phyloP scores from a whole-genome alignment of 2,797 vertebrate genomes.

The Corythornis leucogaster region DNA sequence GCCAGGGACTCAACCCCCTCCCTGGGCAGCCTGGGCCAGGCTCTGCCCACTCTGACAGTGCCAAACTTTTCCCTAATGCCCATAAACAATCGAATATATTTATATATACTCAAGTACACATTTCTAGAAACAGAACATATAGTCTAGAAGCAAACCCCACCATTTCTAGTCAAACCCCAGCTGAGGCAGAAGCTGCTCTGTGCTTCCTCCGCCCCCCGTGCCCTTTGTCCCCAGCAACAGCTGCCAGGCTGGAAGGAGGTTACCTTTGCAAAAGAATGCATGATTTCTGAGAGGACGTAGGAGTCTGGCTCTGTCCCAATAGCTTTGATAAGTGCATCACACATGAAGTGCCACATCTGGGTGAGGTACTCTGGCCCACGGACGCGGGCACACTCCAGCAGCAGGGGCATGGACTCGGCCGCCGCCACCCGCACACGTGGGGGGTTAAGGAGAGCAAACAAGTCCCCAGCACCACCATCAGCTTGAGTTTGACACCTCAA shows the following conservation, averaged over 20 bases:
- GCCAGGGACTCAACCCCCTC: too few relatives aligned
- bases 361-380: conserved; percentile 96
- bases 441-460: conserved; percentile 78
- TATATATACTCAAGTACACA: too few relatives aligned
- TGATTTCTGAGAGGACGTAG: conserved; percentile 97
- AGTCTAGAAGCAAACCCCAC: too few relatives aligned
- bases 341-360: conserved; percentile 99
- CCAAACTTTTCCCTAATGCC: too few relatives aligned
- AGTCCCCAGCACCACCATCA: neutral
- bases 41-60: too few relatives aligned
- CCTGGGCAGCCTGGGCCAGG: too few relatives aligned
- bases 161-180: neutral
- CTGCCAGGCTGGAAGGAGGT: neutral
- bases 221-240: neutral
- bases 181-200: neutral
- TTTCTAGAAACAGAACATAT: too few relatives aligned
- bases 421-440: conserved; percentile 95
- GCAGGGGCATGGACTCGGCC: conserved; percentile 95
- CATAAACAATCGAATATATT: too few relatives aligned
- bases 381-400: conserved; percentile 94
- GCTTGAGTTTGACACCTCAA: neutral
- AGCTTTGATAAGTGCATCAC: conserved; percentile 96
- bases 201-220: fast-evolving
- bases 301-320: conserved; percentile 98
- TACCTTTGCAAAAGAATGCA: conserved; percentile 99